Base-by-base conservation (phyloP, 2,113 vertebrate genomes). In the Pipa parva region DNA sequence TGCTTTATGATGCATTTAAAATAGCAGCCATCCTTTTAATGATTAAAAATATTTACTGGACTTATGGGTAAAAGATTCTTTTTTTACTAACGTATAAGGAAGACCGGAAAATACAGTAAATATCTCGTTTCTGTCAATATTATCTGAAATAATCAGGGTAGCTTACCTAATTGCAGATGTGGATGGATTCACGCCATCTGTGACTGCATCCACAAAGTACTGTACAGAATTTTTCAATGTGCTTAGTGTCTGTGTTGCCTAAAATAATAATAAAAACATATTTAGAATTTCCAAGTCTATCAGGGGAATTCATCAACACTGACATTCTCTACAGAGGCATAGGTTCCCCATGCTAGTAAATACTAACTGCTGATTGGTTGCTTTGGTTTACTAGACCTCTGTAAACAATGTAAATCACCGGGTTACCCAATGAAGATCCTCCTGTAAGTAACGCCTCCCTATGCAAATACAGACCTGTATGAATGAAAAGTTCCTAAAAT, bases 1-100 rank as follows among this genome's bases (percentile, higher is more conserved):
- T 45, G 63, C 50, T 33, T 42, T 55, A 64, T 64, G 22, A 64
- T 54, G 50, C 42, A 54, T 54, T 63, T 63, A 27, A 63, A 27
- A 63, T 31, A 39, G 31, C 49, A 54, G 63, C n/a, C 50, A 39
- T 21, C 36, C n/a, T 25, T 42, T 39, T 63, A 63, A 39, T 54
- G 31, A 63, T 29, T 54, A 54, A 28, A 27, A 8, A 33, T 54
- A 63, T 55, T n/a, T 27, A 27, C 15, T 55, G 33, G 54, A 62
- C 46, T 42, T 39, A 63, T 63, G 15, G 28, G 22, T 28, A 21
- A 63, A n/a, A 46, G 39, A 55, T 31, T 55, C 27, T 64, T 64
- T 55, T 21, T 25, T 21, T 7, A 28, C 55, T 27, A 54, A 55
- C 36, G 52, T 49, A 18, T n/a, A 51, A 39, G 54, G 2, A 36